Evolutionary conservation across 2,888 invertebrate genomes (phyloP), one percentile per base, ranked within the genome.

Genomic region (Geotrupes spiniger): DNA sequence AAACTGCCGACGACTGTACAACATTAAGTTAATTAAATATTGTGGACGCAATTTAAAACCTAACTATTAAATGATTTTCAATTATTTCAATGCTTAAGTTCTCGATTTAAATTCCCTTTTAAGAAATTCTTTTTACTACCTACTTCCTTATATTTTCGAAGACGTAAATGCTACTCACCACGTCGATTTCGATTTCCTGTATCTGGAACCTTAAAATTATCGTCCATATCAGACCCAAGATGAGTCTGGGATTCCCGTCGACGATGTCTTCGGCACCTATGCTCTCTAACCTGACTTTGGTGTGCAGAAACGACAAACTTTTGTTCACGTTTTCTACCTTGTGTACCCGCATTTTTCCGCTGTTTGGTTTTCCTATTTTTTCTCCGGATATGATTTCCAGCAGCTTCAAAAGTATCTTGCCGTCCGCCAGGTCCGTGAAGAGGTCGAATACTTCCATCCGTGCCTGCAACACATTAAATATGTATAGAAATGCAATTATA

Each of bases 251-350:
- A 78, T 98, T 98, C 25, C 97, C 94, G 74, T 99, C 98, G 54
- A 97, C 95, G 59, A 99, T 98, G 74, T 99, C 98, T 76, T 98
- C 97, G 10, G 98, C 97, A 56, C 98, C 98, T 67, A 99, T 98
- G 65, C 95, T 97, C 78, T 98, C 98, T 73, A 98, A 76, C 39
- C 96, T 87, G 51, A 98, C 87, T 85, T 96, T 97, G 46, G 95
- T 95, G 73, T 94, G 93, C 61, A 97, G 78, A 76, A 97, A 97
- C 67, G 92, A 92, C 69, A 97, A 81, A 69, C 93, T 92, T 77
- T 95, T 95, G 79, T 98, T 98, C 68, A 98, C 92, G 74, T 99
- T 99, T 78, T 99, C 98, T 49, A 99, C 92, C 81, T 97, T 97
- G 79, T 99, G 98, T 40, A 99, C 97, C 60, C 97, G 80, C 89